Percentiles rank a stretch among this genome's conserved stretches.
Conservation (phyloP, 2,888 invertebrate genomes). For the Cryptus armator region DNA sequence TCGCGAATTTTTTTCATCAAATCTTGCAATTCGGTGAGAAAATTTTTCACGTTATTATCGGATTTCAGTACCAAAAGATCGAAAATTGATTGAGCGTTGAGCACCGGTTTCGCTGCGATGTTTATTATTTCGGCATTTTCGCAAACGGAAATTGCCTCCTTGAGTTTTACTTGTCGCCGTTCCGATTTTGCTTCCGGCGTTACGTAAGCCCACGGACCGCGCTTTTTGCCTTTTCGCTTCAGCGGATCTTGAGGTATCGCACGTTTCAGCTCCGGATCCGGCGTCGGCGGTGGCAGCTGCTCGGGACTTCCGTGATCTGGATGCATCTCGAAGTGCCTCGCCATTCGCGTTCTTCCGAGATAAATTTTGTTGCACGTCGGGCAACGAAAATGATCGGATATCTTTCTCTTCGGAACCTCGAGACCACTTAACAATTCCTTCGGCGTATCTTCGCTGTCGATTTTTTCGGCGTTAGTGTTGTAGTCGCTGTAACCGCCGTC, state of each 20-base stretch:
- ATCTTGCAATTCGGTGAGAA: conserved; percentile 80
- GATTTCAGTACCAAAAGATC: conserved; percentile 81
- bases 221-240: conserved; percentile 83
- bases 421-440: conserved; percentile 81
- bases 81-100: conserved; percentile 80
- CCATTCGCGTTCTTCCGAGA: conserved; percentile 87
- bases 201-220: conserved; percentile 83
- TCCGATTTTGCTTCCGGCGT: conserved; percentile 83
- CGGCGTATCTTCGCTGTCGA: conserved; percentile 78
- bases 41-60: conserved; percentile 79
- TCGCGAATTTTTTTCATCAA: conserved; percentile 79
- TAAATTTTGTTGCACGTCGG: conserved; percentile 89
- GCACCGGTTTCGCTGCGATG: conserved; percentile 82
- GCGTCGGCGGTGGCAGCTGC: conserved; percentile 81
- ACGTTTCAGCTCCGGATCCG: conserved; percentile 79
- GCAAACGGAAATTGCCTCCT: conserved; percentile 82
- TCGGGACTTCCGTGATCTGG: conserved; percentile 87
- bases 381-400: conserved; percentile 87
- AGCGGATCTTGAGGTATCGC: conserved; percentile 73
- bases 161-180: conserved; percentile 80
- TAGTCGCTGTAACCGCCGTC: conserved; percentile 88
- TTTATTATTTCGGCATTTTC: conserved; percentile 80
- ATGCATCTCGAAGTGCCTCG: conserved; percentile 88
- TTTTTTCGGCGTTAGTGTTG: conserved; percentile 81
- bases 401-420: conserved; percentile 84